These are phyloP conservation scores for Nemurella pictetii DNA, from an alignment of 2,888 invertebrate genomes.

Conservation along the genomic window DNA sequence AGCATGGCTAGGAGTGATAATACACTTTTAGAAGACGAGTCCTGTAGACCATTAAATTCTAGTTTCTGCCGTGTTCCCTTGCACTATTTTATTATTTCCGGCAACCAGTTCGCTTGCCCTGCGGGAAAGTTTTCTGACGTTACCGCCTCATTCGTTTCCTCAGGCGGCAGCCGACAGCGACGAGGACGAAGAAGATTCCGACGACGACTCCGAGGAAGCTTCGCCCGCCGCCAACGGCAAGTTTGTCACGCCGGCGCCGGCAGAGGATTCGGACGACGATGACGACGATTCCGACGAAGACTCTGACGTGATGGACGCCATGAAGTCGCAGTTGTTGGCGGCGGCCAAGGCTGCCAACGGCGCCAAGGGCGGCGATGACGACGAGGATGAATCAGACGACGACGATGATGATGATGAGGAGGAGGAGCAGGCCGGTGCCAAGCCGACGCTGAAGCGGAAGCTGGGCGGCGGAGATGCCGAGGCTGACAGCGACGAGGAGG, in stretches of 20 bases:
- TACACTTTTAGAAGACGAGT: too few species aligned
- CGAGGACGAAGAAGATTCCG: not conserved
- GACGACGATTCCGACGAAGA: slow-evolving; percentile 9
- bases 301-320: slow-evolving; percentile 10
- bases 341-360: not conserved
- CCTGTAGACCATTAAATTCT: too few species aligned
- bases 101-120: too few species aligned
- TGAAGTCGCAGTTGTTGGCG: not conserved
- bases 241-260: too few species aligned
- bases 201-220: not conserved
- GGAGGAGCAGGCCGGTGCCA: not conserved
- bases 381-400: slow-evolving; percentile 2
- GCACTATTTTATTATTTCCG: too few species aligned
- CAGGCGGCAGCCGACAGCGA: not conserved
- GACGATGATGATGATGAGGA: slow-evolving; percentile 12
- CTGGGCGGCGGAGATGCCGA: not conserved
- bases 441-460: not conserved
- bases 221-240: not conserved
- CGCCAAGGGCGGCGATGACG: not conserved
- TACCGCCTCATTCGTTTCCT: not conserved
- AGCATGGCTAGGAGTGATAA: too few species aligned
- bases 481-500: not conserved
- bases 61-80: too few species aligned
- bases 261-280: not conserved
- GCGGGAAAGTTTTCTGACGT: too few species aligned